phyloP scores from a whole-genome alignment of 2,888 invertebrate genomes.

The Melanostoma scalare region DNA sequence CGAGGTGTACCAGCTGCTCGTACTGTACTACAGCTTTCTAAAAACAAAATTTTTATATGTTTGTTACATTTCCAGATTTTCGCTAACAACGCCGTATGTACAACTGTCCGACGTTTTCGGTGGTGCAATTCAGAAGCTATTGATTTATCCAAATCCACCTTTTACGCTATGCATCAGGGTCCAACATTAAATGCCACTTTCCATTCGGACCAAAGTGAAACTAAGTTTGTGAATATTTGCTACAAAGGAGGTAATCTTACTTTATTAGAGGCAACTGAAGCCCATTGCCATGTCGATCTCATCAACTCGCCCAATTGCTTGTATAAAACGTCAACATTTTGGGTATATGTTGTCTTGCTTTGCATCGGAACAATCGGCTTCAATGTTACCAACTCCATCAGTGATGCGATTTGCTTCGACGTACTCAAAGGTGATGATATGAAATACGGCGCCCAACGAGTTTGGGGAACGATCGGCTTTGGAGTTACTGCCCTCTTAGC shows the following conservation, averaged over 20 bases:
- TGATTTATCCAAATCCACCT: not conserved
- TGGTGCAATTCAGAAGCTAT: slow-evolving; percentile 24
- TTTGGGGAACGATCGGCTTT: slow-evolving; percentile 92
- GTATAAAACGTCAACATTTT: slow-evolving; percentile 86
- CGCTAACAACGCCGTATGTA: slow-evolving; percentile 40
- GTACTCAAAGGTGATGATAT: slow-evolving; percentile 87
- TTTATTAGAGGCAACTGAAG: slow-evolving; percentile 19
- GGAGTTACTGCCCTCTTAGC: slow-evolving; percentile 88
- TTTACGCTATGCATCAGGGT: not conserved
- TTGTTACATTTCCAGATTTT: slow-evolving; percentile 33
- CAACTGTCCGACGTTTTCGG: slow-evolving; percentile 33
- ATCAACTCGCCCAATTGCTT: slow-evolving; percentile 78
- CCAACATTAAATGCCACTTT: slow-evolving; percentile 44
- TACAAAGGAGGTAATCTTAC: slow-evolving; percentile 6
- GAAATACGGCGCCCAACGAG: slow-evolving; percentile 89
- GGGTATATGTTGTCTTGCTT: slow-evolving; percentile 88
- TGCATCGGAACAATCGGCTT: slow-evolving; percentile 90
- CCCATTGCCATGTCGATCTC: slow-evolving; percentile 55
- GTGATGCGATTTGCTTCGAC: slow-evolving; percentile 95
- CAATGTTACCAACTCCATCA: slow-evolving; percentile 92
- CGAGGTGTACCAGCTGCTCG: no score
- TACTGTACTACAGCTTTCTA: not conserved
- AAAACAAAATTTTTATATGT: not conserved
- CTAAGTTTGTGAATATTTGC: slow-evolving; percentile 60
- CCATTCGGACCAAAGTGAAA: slow-evolving; percentile 12